Base-by-base conservation (phyloP, 1,140 invertebrate genomes). In the Scaptodrosophila lebanonensis region DNA sequence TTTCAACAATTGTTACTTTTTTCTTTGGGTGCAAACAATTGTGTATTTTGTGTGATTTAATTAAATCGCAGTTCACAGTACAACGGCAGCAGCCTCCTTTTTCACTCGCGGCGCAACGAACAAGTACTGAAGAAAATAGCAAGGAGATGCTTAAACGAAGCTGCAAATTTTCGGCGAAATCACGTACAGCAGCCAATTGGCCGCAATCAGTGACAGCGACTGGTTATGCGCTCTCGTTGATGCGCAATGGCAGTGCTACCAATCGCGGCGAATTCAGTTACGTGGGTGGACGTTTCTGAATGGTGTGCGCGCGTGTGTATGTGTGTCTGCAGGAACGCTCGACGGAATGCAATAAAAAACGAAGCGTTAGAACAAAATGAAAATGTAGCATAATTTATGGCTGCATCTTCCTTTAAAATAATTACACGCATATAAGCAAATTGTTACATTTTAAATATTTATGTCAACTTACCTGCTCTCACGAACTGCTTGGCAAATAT, bases 361-460 rank as follows among this genome's bases (percentile, higher is more conserved):
- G 75, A 79, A 79, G 54, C 75, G 69, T 79, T 79, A 79, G 73
- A 82, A 82, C 69, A 69, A 79, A 79, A 79, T 79, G 73, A 79
- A 79, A 79, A 79, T 79, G 73, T 79, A 79, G 75, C 73, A 79
- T 79, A 79, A 79, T 79, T 79, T 79, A 79, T 79, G 73, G 58
- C 75, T 82, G 65, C 73, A 79, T 79, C 76, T 69, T 73, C 75
- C 82, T 79, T 79, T 79, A 79, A n/a, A 79, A 79, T 79, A 79
- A 79, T 79, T 79, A 68, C 75, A 82, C 73, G 60, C 73, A 68
- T 53, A 79, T 59, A 64, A 9, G 40, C 40, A 49, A 54, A 61
- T 40, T 27, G 45, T 50, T 48, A 27, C 57, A 53, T 66, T 59
- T 77, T 45, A 71, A 77, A 76, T 76, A 76, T 69, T 75, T 65